Percentiles rank a stretch among this genome's conserved stretches.
phyloP scores from a whole-genome alignment of 2,113 vertebrate genomes.

The Mastomys natalensis region DNA sequence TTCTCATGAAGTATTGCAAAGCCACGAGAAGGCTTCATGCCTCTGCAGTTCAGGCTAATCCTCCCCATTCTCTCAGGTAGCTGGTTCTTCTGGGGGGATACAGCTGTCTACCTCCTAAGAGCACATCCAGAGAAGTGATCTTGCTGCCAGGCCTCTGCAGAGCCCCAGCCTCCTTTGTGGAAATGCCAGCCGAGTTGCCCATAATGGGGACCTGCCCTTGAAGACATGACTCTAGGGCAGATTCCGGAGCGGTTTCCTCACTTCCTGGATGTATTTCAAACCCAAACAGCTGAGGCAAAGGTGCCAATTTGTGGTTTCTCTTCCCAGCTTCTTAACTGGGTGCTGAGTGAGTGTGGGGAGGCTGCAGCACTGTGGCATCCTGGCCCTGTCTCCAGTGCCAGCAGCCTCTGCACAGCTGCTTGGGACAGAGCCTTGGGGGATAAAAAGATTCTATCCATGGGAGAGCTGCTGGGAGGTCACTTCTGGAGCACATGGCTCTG shows the following conservation, averaged over 20 bases:
- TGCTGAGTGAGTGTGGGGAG: too few relatives aligned
- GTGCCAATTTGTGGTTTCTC: slow-evolving; percentile 58
- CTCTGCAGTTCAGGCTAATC: background rate
- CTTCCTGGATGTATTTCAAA: slow-evolving; percentile 81
- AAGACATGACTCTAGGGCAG: slow-evolving; percentile 72
- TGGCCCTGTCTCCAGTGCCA: background rate
- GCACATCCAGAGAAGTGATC: background rate
- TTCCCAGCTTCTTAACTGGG: background rate
- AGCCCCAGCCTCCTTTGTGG: slow-evolving; percentile 59
- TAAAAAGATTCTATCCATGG: background rate
- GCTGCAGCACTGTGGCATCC: rapidly evolving
- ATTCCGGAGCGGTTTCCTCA: slow-evolving; percentile 76
- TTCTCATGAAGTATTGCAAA: background rate
- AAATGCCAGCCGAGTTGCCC: slow-evolving; percentile 71
- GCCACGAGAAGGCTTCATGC: background rate
- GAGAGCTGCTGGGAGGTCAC: background rate
- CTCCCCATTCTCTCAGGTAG: background rate
- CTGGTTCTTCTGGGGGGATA: background rate
- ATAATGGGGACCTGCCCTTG: slow-evolving; percentile 69
- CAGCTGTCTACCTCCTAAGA: background rate
- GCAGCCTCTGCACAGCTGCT: background rate
- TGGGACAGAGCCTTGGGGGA: background rate
- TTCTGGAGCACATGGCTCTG: background rate
- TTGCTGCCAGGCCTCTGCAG: slow-evolving; percentile 69
- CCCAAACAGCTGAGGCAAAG: slow-evolving; percentile 73